Base-by-base conservation (phyloP, 2,797 vertebrate genomes). In the Takifugu rubripes region DNA sequence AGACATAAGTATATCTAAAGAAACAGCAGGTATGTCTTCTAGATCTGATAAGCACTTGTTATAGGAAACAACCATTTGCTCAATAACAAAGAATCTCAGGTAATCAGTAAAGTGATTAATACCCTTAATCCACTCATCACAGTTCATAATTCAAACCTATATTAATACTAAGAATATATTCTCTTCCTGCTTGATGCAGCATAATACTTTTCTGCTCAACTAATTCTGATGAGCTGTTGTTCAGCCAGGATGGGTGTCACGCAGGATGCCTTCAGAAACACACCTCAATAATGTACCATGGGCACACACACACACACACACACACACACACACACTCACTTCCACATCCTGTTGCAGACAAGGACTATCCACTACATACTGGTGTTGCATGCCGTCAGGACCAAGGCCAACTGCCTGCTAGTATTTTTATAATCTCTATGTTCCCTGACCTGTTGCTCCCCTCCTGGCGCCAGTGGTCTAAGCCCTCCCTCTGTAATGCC, bases 341-440 rank as follows among this genome's bases (percentile, higher is more conserved):
- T 64, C 40, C 47, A 75, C 74, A 80, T 82, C 81, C 82, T 81
- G 78, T 81, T 74, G 71, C 69, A 79, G 60, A 27, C 64, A 47
- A 54, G 61, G 42, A 55, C 66, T 58, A 68, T 66, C 66, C 69
- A 75, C 58, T 70, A 79, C 78, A 77, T 80, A 79, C 75, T 66
- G 70, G 64, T 62, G 56, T 63, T 70, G 64, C 74, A 77, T 64
- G 56, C 68, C 64, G 64, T 65, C 75, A 83, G 78, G 61, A 84
- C 83, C 81, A 84, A 87, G 85, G 86, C 88, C 88, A 85, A 90
- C 90, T 89, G 90, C 79, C 87, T 87, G 83, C 86, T 85, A 89
- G 88, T 92, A 91, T 92, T 91, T 92, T 92, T 91, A 90, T 91
- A 91, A 92, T 92, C 90, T 90, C 88, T 85, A 90, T 92, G 85